Evolutionary conservation across 1,140 invertebrate species (phyloP), one percentile per base, ranked within the genome.

Genomic region (Tetranychus cinnabarinus): DNA sequence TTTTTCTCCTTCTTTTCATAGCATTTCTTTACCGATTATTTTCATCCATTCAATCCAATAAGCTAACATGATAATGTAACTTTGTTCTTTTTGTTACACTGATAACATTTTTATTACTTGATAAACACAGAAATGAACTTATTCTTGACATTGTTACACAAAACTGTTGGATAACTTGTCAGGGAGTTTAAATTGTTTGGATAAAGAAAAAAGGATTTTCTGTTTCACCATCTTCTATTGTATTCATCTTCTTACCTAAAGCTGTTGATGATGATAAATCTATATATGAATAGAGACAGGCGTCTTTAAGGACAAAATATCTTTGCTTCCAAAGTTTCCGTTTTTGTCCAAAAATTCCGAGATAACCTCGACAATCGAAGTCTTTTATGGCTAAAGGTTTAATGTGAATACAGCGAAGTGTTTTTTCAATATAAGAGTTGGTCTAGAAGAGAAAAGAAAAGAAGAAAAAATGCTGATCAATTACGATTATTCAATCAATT

Each of bases 301-400:
- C 90, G 73, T 95, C 88, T 72, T 95, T 95, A 5, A 96, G 77
- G 33, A 96, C 84, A 75, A 90, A 95, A 75, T 91, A 95, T 54
- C 89, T 78, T 67, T 84, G 81, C 62, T 82, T 84, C 89, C 89
- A 96, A 56, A 78, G 82, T 74, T 84, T 87, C 33, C 48, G 48
- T 66, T 72, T 65, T 46, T 73, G 67, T 42, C 74, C 75, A 45
- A 86, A 78, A 72, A 92, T 93, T 68, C 81, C 80, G 33, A 96
- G 76, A 71, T 85, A 87, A 15, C 92, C 92, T 68, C 84, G 84
- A 73, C 90, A 96, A 68, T 96, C 89, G 1, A 88, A 82, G 61
- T 83, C 76, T 35, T 79, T 75, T 61, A 93, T 83, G 48, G 80
- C 78, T 54, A 74, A 66, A 10, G 76, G 74, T 56, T 75, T 72